Evolutionary conservation across 2,797 vertebrate genomes (phyloP).

Genomic region (Dipus sagitta): DNA sequence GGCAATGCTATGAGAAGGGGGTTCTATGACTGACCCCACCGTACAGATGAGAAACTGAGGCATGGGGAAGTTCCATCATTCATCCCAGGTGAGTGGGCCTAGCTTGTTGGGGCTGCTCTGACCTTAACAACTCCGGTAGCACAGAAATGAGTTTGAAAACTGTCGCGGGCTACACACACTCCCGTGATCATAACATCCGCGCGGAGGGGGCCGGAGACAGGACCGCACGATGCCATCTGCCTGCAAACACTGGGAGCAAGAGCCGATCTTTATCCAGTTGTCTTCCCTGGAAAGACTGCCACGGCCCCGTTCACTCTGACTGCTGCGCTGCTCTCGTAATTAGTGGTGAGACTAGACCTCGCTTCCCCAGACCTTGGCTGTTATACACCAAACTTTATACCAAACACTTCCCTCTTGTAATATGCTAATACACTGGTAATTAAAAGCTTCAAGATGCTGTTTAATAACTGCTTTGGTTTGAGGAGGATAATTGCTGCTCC

Average conservation of each 20-base stretch:
- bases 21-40: not conserved
- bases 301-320: slow-evolving; percentile 79
- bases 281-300: slow-evolving; percentile 60
- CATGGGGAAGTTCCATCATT: not conserved
- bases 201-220: not conserved
- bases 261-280: slow-evolving; percentile 75
- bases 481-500: slow-evolving; percentile 64
- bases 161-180: accelerated
- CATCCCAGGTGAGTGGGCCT: not conserved
- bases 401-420: slow-evolving; percentile 56
- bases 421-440: slow-evolving; percentile 81
- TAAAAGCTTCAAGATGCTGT: slow-evolving; percentile 77
- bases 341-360: slow-evolving; percentile 81
- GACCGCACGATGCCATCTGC: slow-evolving; percentile 56
- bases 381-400: not conserved
- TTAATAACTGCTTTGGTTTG: slow-evolving; percentile 79
- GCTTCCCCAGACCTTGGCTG: slow-evolving; percentile 57
- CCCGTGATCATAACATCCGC: not conserved
- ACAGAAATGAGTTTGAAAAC: not conserved
- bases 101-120: no score
- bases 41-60: not conserved
- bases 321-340: slow-evolving; percentile 82
- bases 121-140: no score
- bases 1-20: no score
- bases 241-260: slow-evolving; percentile 62